Conservation (phyloP, 2,888 invertebrate species). For the Pemphredon lugubris region DNA sequence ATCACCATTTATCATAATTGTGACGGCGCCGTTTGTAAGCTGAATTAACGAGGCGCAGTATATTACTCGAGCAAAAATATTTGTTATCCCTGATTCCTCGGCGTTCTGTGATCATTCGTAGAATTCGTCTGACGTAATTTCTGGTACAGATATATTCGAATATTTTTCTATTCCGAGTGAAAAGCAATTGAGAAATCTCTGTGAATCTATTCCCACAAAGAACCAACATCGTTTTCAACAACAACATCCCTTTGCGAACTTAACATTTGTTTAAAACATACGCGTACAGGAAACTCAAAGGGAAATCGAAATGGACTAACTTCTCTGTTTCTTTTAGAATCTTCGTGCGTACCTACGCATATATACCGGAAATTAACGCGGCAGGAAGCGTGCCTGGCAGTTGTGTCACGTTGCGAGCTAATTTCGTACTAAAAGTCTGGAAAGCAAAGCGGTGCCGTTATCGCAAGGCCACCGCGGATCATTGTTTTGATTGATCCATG, state of each 20-base stretch:
- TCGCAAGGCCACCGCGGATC: slow-evolving; percentile 51
- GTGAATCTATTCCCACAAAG: too few relatives aligned
- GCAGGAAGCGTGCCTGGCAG: slow-evolving; percentile 17
- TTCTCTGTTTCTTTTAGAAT: slow-evolving; percentile 4
- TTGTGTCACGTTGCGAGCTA: slow-evolving; percentile 34
- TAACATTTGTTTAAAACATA: too few relatives aligned
- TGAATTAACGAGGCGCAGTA: not conserved
- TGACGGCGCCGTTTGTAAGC: not conserved
- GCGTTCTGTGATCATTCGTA: too few relatives aligned
- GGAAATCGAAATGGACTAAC: too few relatives aligned
- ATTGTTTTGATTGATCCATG: slow-evolving; percentile 48
- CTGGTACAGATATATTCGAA: too few relatives aligned
- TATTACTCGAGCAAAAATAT: not conserved
- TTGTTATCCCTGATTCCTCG: slow-evolving; percentile 1
- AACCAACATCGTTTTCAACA: too few relatives aligned
- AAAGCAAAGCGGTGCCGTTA: slow-evolving; percentile 45
- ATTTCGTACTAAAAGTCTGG: slow-evolving; percentile 36
- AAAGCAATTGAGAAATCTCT: too few relatives aligned
- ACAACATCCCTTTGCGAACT: too few relatives aligned
- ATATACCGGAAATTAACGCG: slow-evolving; percentile 25
- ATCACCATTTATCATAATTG: not conserved
- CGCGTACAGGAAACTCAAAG: too few relatives aligned
- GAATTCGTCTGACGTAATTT: too few relatives aligned
- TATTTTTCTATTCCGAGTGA: too few relatives aligned
- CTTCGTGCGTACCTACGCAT: not conserved